Conservation (phyloP, 1,140 invertebrate genomes). For the Arion vulgaris region DNA sequence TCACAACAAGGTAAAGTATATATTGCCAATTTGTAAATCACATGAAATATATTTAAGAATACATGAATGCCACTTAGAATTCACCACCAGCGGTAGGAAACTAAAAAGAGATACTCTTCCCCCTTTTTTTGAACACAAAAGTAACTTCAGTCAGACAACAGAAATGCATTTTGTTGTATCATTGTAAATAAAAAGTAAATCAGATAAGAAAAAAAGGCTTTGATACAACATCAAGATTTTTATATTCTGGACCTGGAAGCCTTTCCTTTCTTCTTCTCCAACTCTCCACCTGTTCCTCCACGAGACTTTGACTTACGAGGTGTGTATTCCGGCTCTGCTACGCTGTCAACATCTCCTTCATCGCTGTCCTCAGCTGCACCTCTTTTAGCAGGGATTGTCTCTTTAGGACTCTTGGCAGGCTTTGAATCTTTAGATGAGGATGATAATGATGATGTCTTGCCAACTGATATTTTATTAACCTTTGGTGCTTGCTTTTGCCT, state of each 20-base stretch:
- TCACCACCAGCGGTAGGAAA: background rate
- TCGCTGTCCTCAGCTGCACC: too few species aligned
- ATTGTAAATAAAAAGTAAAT: too few species aligned
- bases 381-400: background rate
- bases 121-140: background rate
- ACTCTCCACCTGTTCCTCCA: background rate
- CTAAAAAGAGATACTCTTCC: background rate
- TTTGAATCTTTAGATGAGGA: background rate
- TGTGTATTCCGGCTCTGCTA: conserved; percentile 2
- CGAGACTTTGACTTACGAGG: conserved; percentile 32
- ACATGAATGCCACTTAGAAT: too few species aligned
- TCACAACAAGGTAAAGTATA: too few species aligned
- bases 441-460: background rate
- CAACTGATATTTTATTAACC: background rate
- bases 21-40: too few species aligned
- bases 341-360: conserved; percentile 23
- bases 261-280: background rate
- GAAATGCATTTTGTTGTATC: too few species aligned
- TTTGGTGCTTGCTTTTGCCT: background rate
- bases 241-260: background rate
- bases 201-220: too few species aligned
- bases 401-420: background rate
- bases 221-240: background rate
- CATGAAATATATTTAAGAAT: too few species aligned
- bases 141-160: too few species aligned